Evolutionary conservation across 2,888 invertebrate species (phyloP), one percentile per base, ranked within the genome.

Genomic region (Baccha elongata): DNA sequence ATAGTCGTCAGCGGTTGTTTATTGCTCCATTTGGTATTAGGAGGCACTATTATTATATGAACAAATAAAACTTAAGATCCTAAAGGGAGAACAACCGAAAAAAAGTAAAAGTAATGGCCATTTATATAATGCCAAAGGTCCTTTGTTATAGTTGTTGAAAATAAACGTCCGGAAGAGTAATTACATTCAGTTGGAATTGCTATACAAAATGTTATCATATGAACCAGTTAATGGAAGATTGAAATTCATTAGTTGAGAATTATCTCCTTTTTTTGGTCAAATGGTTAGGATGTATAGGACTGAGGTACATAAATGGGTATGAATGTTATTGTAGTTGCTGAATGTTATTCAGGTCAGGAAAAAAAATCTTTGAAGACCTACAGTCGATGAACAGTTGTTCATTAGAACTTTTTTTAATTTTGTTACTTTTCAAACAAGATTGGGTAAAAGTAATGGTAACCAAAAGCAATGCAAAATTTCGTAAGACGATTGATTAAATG

Each of bases 1-100:
- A 69, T 71, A 35, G 81, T 71, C 81, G 81, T 81, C 81, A 75
- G 71, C 65, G 65, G 75, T 81, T 71, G 81, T 81, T 81, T 81
- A 81, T 81, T 44, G 48, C 58, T 60, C 69, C 65, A 75, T 81
- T 81, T 71, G 71, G 65, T 58, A 75, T 80, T 74, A 68, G 62
- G 8, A 32, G 29, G 29, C 7, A 8, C 29, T 32, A 32, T 32
- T 7, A 32, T 32, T 46, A 26, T 62, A 29, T 19, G 32, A 42
- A 68, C 55, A 72, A 74, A 68, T 62, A 67, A 67, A 53, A 46
- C 68, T 40, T n/a, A 23, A 29, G 29, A 40, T 58, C 46, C 13
- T 55, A 21, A 23, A 19, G 32, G 19, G 3, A 11, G 5, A 35
- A 8, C 5, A 44, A 10, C 13, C 29, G 15, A 26, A 11, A 4